Evolutionary conservation across 2,888 invertebrate genomes (phyloP).

Genomic region (Drosophila trichaetosa): DNA sequence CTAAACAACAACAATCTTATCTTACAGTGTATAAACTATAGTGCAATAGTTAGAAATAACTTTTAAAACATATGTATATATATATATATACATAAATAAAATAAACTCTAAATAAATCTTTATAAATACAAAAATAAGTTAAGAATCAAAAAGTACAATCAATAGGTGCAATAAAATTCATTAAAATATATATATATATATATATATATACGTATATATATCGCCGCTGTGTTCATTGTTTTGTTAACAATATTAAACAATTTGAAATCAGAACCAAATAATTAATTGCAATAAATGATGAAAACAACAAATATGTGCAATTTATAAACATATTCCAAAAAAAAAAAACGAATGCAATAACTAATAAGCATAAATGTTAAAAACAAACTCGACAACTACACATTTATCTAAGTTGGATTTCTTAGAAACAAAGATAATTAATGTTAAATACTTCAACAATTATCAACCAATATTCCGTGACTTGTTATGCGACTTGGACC

Average conservation of each 20-base stretch:
- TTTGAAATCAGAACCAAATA: conserved; percentile 33
- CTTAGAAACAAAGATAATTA: conserved; percentile 7
- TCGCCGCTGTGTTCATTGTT: conserved; percentile 58
- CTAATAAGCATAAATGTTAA: background rate
- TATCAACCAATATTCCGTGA: conserved; percentile 23
- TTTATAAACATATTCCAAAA: conserved; percentile 16
- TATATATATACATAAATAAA: background rate
- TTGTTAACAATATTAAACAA: conserved; percentile 36
- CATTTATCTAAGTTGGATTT: conserved; percentile 6
- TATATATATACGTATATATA: conserved; percentile 24
- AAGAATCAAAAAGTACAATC: conserved; percentile 35
- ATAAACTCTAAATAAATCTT: conserved; percentile 18
- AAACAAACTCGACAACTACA: conserved; percentile 7
- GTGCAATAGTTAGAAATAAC: conserved; percentile 51
- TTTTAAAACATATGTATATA: background rate
- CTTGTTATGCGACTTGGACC: conserved; percentile 32
- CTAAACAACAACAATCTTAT: conserved; percentile 17
- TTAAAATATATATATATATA: conserved; percentile 21
- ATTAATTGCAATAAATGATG: conserved; percentile 15
- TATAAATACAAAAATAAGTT: conserved; percentile 1
- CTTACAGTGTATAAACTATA: conserved; percentile 52
- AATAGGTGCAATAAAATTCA: conserved; percentile 43
- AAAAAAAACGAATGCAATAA: conserved; percentile 14
- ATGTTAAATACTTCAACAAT: conserved; percentile 9
- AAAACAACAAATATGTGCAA: conserved; percentile 32